Evolutionary conservation across 2,797 vertebrate genomes (phyloP).

Genomic region (Sebastes reedi): DNA sequence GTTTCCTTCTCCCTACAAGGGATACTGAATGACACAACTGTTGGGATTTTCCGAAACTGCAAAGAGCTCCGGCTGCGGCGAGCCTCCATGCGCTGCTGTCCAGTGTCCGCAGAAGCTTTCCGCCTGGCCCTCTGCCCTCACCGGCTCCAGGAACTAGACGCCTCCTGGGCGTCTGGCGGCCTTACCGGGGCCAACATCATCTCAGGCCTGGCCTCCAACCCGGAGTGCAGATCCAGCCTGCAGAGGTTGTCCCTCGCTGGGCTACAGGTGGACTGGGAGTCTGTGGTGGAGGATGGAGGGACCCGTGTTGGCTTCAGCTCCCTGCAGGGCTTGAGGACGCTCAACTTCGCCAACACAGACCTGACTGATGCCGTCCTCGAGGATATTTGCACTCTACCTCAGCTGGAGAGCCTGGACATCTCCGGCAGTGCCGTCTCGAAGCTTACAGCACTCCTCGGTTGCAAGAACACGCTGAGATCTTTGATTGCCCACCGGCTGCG

Average conservation of each 20-base stretch:
- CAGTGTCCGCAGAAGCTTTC: conserved; percentile 90
- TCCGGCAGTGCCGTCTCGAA: conserved; percentile 91
- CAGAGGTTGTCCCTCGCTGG: conserved; percentile 90
- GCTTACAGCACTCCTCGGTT: conserved; percentile 87
- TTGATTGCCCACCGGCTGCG: conserved; percentile 89
- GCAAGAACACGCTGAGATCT: conserved; percentile 88
- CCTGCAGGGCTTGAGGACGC: conserved; percentile 84
- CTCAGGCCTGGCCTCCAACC: conserved; percentile 88
- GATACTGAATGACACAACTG: conserved; percentile 90
- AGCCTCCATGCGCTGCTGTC: conserved; percentile 88
- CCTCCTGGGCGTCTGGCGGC: conserved; percentile 87
- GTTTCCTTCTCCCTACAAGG: conserved; percentile 76
- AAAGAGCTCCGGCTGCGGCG: conserved; percentile 89
- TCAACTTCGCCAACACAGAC: conserved; percentile 90
- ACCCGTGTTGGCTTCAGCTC: conserved; percentile 85
- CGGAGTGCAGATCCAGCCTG: conserved; percentile 88
- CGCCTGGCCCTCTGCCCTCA: conserved; percentile 91
- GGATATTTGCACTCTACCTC: conserved; percentile 89
- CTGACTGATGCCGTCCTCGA: conserved; percentile 89
- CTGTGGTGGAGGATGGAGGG: conserved; percentile 81
- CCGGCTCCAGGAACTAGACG: conserved; percentile 92
- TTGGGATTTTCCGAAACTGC: conserved; percentile 91
- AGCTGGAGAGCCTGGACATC: conserved; percentile 92
- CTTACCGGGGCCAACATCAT: conserved; percentile 90
- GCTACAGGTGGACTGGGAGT: conserved; percentile 81